Evolutionary conservation across 2,113 vertebrate species (phyloP), one percentile per base, ranked within the genome.

Genomic region (Rhabdornis inornatus): DNA sequence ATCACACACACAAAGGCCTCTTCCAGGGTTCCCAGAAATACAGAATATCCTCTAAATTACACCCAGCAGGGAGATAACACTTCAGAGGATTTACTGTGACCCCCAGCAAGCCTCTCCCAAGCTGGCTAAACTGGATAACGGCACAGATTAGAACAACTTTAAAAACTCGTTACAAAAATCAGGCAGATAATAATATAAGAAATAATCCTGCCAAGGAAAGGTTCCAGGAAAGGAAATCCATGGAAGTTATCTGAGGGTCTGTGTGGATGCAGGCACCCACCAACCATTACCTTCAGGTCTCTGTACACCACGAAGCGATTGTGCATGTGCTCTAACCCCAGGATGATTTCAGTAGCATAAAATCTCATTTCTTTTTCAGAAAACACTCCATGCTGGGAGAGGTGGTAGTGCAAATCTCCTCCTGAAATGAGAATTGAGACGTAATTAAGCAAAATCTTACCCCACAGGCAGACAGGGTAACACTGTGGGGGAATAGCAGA

Each of bases 271-370:
- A 50, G 57, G 8, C 69, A 6, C 47, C 14, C 2, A 4, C 6
- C 25, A 42, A 5, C 1, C 5, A 61, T 98, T 95, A 99, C 99
- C 99, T 99, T 99, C 75, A 99, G 97, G 97, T 99, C 99, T 95
- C 99, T 97, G 98, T 99, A 99, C 40, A 99, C 99, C 0, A 99
- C 99, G 22, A 98, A 99, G 72, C 99, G 99, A 89, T 98, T 98
- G 97, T 99, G 99, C 99, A 99, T 99, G 97, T 99, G 99, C 42
- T 99, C 99, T 77, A 99, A 98, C 15, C 99, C 99, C 92, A 99
- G 98, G 97, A 99, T 99, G 98, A 99, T 99, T 93, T 99, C 99
- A 7, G 99, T 98, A 42, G 99, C 99, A 47, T 99, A 99, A 97
- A 99, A 99, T 23, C 99, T 98, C 99, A 99, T 99, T 96, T 99